phyloP scores from a whole-genome alignment of 2,797 vertebrate genomes.

The Odontamblyopus lacepedii region DNA sequence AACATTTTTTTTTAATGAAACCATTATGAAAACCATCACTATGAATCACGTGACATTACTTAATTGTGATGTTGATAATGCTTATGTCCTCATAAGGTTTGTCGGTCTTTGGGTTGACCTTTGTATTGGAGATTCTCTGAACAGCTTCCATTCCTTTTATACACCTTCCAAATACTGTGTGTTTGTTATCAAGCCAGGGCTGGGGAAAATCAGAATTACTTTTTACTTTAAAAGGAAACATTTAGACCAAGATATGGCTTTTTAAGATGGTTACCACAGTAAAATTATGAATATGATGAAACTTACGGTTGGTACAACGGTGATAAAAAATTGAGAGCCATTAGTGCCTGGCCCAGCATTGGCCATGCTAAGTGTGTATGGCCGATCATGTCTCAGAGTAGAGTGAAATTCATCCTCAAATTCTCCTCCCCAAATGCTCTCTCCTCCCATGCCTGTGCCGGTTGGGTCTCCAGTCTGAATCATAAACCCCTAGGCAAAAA shows the following conservation, averaged over 20 bases:
- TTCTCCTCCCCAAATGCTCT: slow-evolving; percentile 99
- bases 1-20: slow-evolving; percentile 49
- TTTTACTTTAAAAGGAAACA: neutral
- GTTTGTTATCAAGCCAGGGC: slow-evolving; percentile 99
- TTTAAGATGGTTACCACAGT: neutral
- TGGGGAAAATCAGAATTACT: slow-evolving; percentile 43
- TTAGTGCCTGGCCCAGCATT: slow-evolving; percentile 95
- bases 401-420: slow-evolving; percentile 98
- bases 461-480: slow-evolving; percentile 98
- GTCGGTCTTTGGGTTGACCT: slow-evolving; percentile 98
- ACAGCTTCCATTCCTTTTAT: slow-evolving; percentile 98
- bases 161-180: slow-evolving; percentile 95
- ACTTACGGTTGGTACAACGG: slow-evolving; percentile 96
- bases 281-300: neutral
- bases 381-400: slow-evolving; percentile 94
- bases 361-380: slow-evolving; percentile 98
- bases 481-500: slow-evolving; percentile 89
- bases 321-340: slow-evolving; percentile 96
- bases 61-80: slow-evolving; percentile 97
- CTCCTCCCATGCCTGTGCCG: slow-evolving; percentile 97
- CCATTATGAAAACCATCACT: slow-evolving; percentile 41
- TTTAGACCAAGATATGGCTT: neutral
- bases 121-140: slow-evolving; percentile 95
- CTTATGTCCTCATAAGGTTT: slow-evolving; percentile 98
- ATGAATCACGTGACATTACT: slow-evolving; percentile 69